Percentiles rank a stretch among this genome's conserved stretches.
Conservation (phyloP, 2,113 vertebrate genomes). For the human region GRCh38 chr14:100419001-100419500, state of each 20-base stretch:
- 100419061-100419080: too few species aligned
- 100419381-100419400: conserved; percentile 52
- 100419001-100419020: too few species aligned
- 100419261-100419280: background rate
- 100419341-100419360: background rate
- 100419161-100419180: too few species aligned
- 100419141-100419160: too few species aligned
- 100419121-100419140: too few species aligned
- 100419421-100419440: conserved; percentile 67
- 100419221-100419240: too few species aligned
- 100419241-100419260: rapidly evolving
- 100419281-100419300: rapidly evolving
- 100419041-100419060: too few species aligned
- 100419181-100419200: too few species aligned
- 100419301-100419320: background rate
- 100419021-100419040: too few species aligned
- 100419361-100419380: conserved; percentile 33
- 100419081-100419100: too few species aligned
- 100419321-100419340: background rate
- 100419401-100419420: conserved; percentile 68
- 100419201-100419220: too few species aligned
- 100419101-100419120: too few species aligned
- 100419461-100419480: conserved; percentile 59
- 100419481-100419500: conserved; percentile 43
- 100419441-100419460: conserved; percentile 71